phyloP scores from a whole-genome alignment of 2,113 vertebrate species.

The Rhynchopsitta pachyrhyncha region DNA sequence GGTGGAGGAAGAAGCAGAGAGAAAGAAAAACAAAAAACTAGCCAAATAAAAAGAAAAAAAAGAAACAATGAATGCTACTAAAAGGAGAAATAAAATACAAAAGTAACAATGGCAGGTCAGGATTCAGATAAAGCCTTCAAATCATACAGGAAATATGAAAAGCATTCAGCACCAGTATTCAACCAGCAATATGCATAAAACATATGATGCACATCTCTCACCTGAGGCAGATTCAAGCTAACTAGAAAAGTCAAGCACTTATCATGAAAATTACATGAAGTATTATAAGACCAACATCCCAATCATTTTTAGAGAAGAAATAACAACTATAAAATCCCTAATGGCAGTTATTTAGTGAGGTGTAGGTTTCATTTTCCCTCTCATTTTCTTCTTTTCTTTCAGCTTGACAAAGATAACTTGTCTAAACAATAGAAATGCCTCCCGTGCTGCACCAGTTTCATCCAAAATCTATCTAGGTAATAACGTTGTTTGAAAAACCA shows the following conservation, averaged over 20 bases:
- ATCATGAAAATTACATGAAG: constrained; percentile 9
- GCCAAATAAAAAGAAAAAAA: background rate
- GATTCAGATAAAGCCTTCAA: constrained; percentile 19
- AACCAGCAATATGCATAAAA: constrained; percentile 12
- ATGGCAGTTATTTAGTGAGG: constrained; percentile 33
- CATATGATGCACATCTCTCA: constrained; percentile 13
- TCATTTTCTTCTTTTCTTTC: constrained; percentile 5
- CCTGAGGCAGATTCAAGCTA: background rate
- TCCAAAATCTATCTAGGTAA: constrained; percentile 17
- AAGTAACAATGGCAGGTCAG: background rate
- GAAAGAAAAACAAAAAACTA: background rate
- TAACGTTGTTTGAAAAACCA: constrained; percentile 36
- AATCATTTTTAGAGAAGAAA: background rate
- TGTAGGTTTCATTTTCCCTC: constrained; percentile 1
- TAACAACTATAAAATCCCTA: constrained; percentile 17
- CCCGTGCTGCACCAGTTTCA: background rate
- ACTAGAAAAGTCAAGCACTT: constrained; percentile 46
- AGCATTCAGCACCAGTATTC: background rate
- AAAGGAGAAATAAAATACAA: constrained; percentile 50
- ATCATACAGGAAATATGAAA: constrained; percentile 10
- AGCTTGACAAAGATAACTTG: constrained; percentile 11
- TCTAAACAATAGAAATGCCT: constrained; percentile 15
- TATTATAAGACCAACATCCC: background rate
- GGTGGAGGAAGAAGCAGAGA: background rate
- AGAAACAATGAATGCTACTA: constrained; percentile 9